Percentiles rank a stretch among this genome's conserved stretches.
Conservation (phyloP, 2,888 invertebrate species). For the Dicyrtoma fusca region DNA sequence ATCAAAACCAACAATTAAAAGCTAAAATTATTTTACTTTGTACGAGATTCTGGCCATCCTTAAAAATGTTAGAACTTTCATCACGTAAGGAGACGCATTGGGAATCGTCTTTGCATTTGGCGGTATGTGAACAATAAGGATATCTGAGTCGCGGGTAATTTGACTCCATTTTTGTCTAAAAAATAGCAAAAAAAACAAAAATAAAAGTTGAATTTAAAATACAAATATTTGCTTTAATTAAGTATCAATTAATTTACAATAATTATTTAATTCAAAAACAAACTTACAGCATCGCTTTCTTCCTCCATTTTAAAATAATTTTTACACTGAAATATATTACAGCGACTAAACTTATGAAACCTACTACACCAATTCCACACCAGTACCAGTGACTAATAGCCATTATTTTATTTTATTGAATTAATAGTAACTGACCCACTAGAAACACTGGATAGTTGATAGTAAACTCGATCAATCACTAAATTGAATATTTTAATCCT, state of each 20-base stretch:
- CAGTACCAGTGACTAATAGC: slow-evolving; percentile 27
- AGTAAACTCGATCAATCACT: too few species aligned
- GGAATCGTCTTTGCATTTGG: slow-evolving; percentile 55
- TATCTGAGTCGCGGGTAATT: not conserved
- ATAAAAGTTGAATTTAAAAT: too few species aligned
- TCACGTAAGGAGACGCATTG: slow-evolving; percentile 59
- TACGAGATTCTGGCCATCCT: slow-evolving; percentile 60
- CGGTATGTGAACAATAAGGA: slow-evolving; percentile 10
- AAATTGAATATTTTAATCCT: too few species aligned
- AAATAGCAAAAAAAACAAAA: too few species aligned
- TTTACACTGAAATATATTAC: not conserved
- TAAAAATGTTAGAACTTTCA: slow-evolving; percentile 61
- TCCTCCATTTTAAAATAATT: slow-evolving; percentile 1
- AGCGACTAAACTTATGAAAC: not conserved
- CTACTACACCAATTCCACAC: not conserved
- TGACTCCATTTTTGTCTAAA: slow-evolving; percentile 9
- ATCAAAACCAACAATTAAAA: not conserved
- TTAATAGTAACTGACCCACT: too few species aligned
- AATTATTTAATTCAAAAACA: not conserved
- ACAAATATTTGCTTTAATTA: too few species aligned
- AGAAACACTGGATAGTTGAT: too few species aligned
- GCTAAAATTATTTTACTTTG: slow-evolving; percentile 56
- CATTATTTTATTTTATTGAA: too few species aligned
- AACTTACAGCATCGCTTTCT: slow-evolving; percentile 20
- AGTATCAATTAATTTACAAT: too few species aligned